Percentiles rank a stretch among this genome's conserved stretches.
phyloP scores from a whole-genome alignment of 2,797 vertebrate genomes.

The Helostoma temminkii region DNA sequence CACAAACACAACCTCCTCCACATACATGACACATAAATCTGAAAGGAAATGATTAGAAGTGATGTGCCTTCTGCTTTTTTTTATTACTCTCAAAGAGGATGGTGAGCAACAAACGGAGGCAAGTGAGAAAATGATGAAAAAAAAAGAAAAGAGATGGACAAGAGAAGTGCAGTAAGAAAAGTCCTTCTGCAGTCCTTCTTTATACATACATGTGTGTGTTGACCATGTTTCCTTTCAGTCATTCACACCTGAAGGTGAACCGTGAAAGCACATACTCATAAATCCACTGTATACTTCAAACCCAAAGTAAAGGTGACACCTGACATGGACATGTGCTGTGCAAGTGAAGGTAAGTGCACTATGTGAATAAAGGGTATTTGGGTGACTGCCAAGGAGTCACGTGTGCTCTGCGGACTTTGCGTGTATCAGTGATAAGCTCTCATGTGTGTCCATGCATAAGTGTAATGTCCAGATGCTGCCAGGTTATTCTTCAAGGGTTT shows the following conservation, averaged over 20 bases:
- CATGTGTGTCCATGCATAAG: constrained; percentile 44
- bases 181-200: too few relatives aligned
- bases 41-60: constrained; percentile 24
- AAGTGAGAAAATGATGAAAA: constrained; percentile 24
- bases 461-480: constrained; percentile 41
- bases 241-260: too few relatives aligned
- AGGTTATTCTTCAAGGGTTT: constrained; percentile 40
- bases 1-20: constrained; percentile 3
- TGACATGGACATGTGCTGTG: constrained; percentile 22
- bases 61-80: constrained; percentile 5
- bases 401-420: constrained; percentile 41
- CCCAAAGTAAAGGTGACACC: too few relatives aligned
- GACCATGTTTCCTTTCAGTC: too few relatives aligned
- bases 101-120: neutral
- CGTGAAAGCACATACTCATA: too few relatives aligned
- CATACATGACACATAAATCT: neutral
- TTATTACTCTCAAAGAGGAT: constrained; percentile 1
- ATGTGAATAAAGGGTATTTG: constrained; percentile 46
- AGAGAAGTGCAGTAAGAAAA: constrained; percentile 25
- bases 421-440: constrained; percentile 27
- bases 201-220: too few relatives aligned
- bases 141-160: constrained; percentile 5
- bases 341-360: neutral
- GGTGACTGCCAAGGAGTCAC: constrained; percentile 52
- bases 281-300: too few relatives aligned